Base-by-base conservation (phyloP, 2,113 vertebrate genomes). In the Trichomycterus rosablanca region DNA sequence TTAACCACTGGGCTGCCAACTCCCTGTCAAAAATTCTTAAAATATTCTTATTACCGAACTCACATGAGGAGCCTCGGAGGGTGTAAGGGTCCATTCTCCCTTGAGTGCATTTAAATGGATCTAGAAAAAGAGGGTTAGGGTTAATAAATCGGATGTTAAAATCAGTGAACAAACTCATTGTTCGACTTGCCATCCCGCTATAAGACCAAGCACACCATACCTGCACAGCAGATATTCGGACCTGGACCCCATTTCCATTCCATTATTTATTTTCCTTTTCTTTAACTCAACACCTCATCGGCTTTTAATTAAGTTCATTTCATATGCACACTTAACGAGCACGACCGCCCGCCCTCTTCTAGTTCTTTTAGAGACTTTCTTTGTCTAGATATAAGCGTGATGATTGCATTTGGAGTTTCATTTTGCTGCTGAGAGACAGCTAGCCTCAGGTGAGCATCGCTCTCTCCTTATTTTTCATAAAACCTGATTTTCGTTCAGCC, bases 401-500 rank as follows among this genome's bases (percentile, higher is more conserved):
- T 51, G 49, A 65, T 66, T 62, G 57, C 52, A 48, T 15, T 50
- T 34, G 15, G n/a, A 15, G 15, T 40, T 61, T 46, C 24, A 23
- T 37, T 28, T 20, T 62, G 23, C 49, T 4, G 18, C 50, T 59
- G 28, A 72, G 40, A 56, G 32, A 24, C 16, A 16, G 18, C 55
- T 54, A 20, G 65, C 59, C 68, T 35, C 42, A 30, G 59, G 46
- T 39, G 43, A 66, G 59, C 42, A 8, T 35, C 65, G 56, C 62
- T 32, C 50, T 59, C 51, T 63, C 53, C 42, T 59, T 45, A 58
- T 61, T 66, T 65, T 61, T 68, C 34, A 71, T 53, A 56, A 71
- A 67, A 30, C 18, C 51, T 63, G 42, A 37, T 64, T 60, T 66
- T 34, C 42, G 19, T 59, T 54, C 30, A 40, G 15, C 48, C 35